phyloP scores from a whole-genome alignment of 2,888 invertebrate genomes.

The Phorcus lineatus region DNA sequence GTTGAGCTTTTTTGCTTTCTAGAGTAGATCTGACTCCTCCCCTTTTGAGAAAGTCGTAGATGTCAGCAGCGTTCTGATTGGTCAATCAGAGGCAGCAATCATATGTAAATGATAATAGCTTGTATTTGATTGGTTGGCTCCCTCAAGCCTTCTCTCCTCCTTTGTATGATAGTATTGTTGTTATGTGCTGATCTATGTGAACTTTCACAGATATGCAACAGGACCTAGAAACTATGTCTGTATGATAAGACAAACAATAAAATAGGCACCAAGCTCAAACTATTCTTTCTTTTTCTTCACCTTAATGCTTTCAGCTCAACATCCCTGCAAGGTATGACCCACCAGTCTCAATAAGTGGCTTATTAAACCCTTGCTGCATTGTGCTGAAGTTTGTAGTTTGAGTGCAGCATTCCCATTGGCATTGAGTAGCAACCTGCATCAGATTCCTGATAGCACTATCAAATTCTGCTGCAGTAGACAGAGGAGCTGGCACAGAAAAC shows the following conservation, averaged over 20 bases:
- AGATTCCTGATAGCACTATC: no score
- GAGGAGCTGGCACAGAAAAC: no score
- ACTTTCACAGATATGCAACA: slow-evolving; percentile 27
- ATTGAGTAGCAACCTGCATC: no score
- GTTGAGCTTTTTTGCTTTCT: slow-evolving; percentile 11
- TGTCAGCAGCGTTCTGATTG: slow-evolving; percentile 4
- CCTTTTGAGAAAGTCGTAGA: slow-evolving; percentile 14
- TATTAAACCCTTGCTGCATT: no score
- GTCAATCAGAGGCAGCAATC: slow-evolving; percentile 19
- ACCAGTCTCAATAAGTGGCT: no score
- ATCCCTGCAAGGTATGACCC: neutral
- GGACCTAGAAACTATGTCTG: slow-evolving; percentile 30
- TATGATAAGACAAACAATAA: slow-evolving; percentile 35
- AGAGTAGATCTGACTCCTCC: slow-evolving; percentile 7
- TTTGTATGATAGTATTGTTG: slow-evolving; percentile 18
- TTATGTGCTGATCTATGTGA: slow-evolving; percentile 10
- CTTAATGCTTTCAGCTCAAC: neutral
- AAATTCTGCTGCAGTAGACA: no score
- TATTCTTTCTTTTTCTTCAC: neutral
- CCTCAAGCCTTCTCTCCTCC: neutral
- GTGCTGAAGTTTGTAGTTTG: no score
- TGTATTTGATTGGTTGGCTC: no score
- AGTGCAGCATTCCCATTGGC: no score
- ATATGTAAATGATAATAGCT: no score
- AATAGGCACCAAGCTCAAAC: slow-evolving; percentile 39